These are phyloP conservation scores for Tichodroma muraria DNA, from an alignment of 2,113 vertebrate species.

Conservation along the genomic window DNA sequence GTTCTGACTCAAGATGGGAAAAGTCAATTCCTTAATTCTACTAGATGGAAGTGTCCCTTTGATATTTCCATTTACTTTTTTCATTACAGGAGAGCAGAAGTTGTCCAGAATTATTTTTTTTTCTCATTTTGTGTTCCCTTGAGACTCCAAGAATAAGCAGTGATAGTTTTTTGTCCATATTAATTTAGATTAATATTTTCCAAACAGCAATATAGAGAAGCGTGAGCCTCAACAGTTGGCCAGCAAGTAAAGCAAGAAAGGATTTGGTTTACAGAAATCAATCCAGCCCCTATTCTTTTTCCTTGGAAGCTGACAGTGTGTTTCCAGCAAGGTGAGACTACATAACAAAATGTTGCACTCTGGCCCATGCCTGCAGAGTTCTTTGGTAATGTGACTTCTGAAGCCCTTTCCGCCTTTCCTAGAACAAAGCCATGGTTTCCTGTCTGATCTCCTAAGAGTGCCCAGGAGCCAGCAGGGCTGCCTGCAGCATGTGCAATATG, in stretches of 20 bases:
- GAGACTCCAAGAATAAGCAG: not conserved
- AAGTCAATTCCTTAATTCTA: slow-evolving; percentile 44
- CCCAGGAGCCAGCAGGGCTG: not conserved
- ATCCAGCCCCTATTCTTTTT: not conserved
- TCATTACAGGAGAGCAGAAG: slow-evolving; percentile 6
- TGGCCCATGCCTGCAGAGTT: not conserved
- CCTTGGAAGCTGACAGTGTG: not conserved
- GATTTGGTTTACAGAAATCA: not conserved
- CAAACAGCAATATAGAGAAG: not conserved
- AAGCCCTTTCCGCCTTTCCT: not conserved
- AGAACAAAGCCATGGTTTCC: not conserved
- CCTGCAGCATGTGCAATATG: not conserved
- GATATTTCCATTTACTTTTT: slow-evolving; percentile 29
- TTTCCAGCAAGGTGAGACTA: not conserved
- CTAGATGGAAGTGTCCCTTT: slow-evolving; percentile 20
- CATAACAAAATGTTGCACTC: slow-evolving; percentile 32
- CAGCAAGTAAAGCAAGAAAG: not conserved
- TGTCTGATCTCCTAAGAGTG: slow-evolving; percentile 2
- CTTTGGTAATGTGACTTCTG: slow-evolving; percentile 19
- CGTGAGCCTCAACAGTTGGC: not conserved
- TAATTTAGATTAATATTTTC: not conserved
- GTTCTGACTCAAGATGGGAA: not conserved
- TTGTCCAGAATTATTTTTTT: slow-evolving; percentile 4
- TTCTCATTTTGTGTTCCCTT: not conserved
- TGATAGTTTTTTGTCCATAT: not conserved